Conservation (phyloP, 2,888 invertebrate genomes). For the Romanomermis culicivorax region DNA sequence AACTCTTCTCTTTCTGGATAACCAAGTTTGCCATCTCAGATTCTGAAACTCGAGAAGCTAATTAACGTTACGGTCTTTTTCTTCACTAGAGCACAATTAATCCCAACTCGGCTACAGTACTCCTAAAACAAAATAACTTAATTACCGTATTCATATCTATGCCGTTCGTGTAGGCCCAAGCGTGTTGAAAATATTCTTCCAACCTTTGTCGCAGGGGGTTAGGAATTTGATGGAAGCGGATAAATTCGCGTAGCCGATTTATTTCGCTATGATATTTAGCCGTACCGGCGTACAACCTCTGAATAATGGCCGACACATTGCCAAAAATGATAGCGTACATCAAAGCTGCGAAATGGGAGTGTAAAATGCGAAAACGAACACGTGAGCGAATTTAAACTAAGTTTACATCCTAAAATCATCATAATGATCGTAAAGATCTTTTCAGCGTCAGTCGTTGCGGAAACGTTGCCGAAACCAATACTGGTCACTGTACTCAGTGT, state of each 20-base stretch:
- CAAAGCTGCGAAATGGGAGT: constrained; percentile 46
- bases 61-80: too few relatives aligned
- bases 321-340: constrained; percentile 99
- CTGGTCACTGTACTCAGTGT: constrained; percentile 92
- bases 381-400: too few relatives aligned
- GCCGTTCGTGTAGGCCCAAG: constrained; percentile 97
- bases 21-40: too few relatives aligned
- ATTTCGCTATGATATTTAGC: constrained; percentile 95
- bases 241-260: constrained; percentile 85
- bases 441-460: constrained; percentile 88
- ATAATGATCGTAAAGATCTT: constrained; percentile 92
- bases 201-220: constrained; percentile 82
- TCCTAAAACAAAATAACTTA: too few relatives aligned
- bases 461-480: constrained; percentile 49
- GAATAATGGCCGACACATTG: constrained; percentile 95
- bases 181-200: constrained; percentile 96
- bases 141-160: constrained; percentile 81
- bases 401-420: constrained; percentile 96
- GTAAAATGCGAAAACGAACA: neutral
- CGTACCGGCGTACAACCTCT: constrained; percentile 87
- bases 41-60: too few relatives aligned
- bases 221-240: constrained; percentile 93
- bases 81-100: too few relatives aligned
- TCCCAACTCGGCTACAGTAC: too few relatives aligned
- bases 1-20: too few relatives aligned